Base-by-base conservation (phyloP, 2,113 vertebrate species). In the Polypterus senegalus region DNA sequence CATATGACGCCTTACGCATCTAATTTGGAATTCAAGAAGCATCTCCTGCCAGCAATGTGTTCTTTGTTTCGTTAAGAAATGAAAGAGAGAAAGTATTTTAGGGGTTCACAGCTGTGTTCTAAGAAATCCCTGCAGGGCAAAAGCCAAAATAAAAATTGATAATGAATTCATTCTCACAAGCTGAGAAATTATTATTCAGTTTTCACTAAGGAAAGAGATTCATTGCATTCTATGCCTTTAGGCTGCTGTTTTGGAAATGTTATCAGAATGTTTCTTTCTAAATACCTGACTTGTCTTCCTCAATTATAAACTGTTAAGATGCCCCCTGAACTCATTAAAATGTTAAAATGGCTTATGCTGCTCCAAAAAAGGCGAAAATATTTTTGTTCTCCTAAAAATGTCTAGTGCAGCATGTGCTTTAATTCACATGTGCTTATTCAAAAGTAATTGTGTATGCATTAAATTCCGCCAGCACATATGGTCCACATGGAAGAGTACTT, bases 391-490 rank as follows among this genome's bases (percentile, higher is more conserved):
- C 27, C 56, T n/a, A 58, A n/a, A 10, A 59, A 9, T 6, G 57
- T 27, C 4, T 7, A 61, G 53, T 52, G 53, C 7, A 60, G 49
- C 5, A 11, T n/a, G 47, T 58, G 45, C 47, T 44, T 57, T 8
- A 53, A 1, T 68, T 74, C 70, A 61, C 61, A 47, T 7, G 11
- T 46, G 9, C 56, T 8, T 53, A 48, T 63, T 63, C 57, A 54
- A 7, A 65, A 54, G 45, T 60, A 52, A 70, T 72, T 68, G 7
- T 69, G 51, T 64, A 44, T 53, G 9, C 72, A 52, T 59, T 65
- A 48, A 63, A 59, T 54, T 63, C 43, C 51, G 58, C 4, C 63
- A 46, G 65, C 54, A 11, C 44, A 63, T 43, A 55, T 46, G 45
- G 63, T 63, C 46, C 58, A 54, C 7, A 49, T 5, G 3, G 57